Conservation (phyloP, 2,888 invertebrate species). For the Cerastis leucographa region DNA sequence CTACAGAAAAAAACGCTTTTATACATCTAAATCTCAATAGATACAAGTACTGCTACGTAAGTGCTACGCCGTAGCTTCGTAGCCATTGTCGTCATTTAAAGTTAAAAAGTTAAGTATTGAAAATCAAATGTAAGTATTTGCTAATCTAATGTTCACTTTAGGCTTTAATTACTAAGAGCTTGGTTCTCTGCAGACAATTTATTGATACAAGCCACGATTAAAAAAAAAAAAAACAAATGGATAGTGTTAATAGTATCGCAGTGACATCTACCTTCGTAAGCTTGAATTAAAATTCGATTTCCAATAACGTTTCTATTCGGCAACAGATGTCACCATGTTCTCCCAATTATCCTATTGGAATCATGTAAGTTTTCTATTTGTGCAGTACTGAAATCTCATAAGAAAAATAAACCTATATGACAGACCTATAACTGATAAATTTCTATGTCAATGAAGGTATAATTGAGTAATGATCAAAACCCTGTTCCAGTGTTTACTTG, state of each 20-base stretch:
- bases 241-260: neutral
- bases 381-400: neutral
- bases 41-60: neutral
- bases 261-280: slow-evolving; percentile 71
- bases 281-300: slow-evolving; percentile 41
- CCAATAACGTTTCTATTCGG: slow-evolving; percentile 68
- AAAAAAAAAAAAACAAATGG: neutral
- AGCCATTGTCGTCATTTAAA: slow-evolving; percentile 2
- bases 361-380: neutral
- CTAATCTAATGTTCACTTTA: neutral
- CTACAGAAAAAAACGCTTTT: neutral
- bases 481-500: neutral
- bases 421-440: neutral
- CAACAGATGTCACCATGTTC: slow-evolving; percentile 76
- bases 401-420: neutral
- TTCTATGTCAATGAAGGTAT: neutral
- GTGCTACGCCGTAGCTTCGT: slow-evolving; percentile 59
- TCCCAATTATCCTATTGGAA: slow-evolving; percentile 15
- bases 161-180: neutral
- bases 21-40: neutral
- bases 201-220: neutral
- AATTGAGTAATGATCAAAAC: too few relatives aligned
- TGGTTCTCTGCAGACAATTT: neutral
- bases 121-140: neutral
- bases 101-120: neutral